Evolutionary conservation across 2,113 vertebrate species (phyloP), one percentile per base, ranked within the genome.

Genomic region (Lophochroa leadbeateri): DNA sequence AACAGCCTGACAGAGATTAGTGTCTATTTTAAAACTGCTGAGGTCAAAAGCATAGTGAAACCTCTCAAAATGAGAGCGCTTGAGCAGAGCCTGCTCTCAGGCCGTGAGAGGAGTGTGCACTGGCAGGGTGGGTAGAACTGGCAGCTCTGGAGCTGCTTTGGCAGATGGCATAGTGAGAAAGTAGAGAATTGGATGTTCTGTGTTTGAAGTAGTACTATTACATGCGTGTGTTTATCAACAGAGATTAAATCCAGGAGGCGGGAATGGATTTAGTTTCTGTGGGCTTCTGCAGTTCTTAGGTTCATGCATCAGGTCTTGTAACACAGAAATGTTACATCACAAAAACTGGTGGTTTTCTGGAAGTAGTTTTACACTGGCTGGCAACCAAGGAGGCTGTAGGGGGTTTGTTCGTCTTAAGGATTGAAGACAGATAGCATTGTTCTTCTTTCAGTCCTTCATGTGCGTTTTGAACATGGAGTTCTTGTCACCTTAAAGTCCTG

Each of bases 121-220:
- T 69, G 71, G 78, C 61, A 65, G 16, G 83, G 12, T 3, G 81
- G 52, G 55, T 4, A 23, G 41, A n/a, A 31, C 7, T 47, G 50
- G 65, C 13, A 43, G 43, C 37, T 86, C 12, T n/a, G 27, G 53
- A 89, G 50, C 6, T 84, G 50, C 91, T 86, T 75, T 86, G 91
- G 90, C 93, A 95, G 81, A 70, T 94, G 93, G 82, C 79, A 82
- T 21, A 72, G 81, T 84, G 90, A 90, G 88, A 90, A 94, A 81
- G 50, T 6, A 7, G 78, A 91, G 86, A 83, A 63, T 92, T 78
- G 77, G 88, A 87, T 39, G 20, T 82, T 76, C 78, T 55, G 11
- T 94, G 85, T 60, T 65, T 85, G 85, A 82, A 67, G 93, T 58
- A 71, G 49, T 94, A 79, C 65, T 92, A 46, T 52, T 92, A 78